Base-by-base conservation (phyloP, 2,113 vertebrate genomes). In the Amblyopsis rosae region DNA sequence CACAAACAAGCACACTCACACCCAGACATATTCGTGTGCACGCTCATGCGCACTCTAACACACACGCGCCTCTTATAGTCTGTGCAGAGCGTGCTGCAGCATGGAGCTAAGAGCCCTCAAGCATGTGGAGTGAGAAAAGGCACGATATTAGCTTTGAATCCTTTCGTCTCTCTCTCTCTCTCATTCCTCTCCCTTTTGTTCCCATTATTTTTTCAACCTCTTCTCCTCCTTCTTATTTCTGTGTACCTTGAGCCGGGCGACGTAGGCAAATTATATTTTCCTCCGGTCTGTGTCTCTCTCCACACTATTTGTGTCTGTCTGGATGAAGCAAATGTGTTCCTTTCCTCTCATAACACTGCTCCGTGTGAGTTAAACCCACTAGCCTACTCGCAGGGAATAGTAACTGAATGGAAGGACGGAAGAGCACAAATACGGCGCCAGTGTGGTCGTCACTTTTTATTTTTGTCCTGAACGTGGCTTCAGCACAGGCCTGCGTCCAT, bases 81-180 rank as follows among this genome's bases (percentile, higher is more conserved):
- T 56, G 65, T 17, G 65, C 64, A 80, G 47, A 69, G 76, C 74
- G 73, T 65, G 58, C 72, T 73, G 67, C 5, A 32, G 73, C 79
- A 72, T 64, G 69, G 60, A 50, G 60, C 58, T 50, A 60, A 33
- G 65, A 51, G 50, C 73, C 82, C 82, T 61, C 1, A 32, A 84
- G 82, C 77, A 32, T 45, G 48, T 53, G 59, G 16, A 59, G 63
- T 50, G 53, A 67, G 61, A 46, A 69, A 53, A 59, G 70, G 10
- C 45, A 48, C 57, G 45, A 64, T 77, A 75, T 79, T 70, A 54
- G 76, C 79, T 83, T 75, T 45, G 79, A 72, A 73, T 71, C 81
- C 60, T 59, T 17, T 45, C 62, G 50, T 70, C 66, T 61, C 53
- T 73, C 62, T 81, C 33, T 54, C n/a, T 60, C 60, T 16, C 65